phyloP scores from a whole-genome alignment of 2,113 vertebrate genomes.

The Setophaga coronata region DNA sequence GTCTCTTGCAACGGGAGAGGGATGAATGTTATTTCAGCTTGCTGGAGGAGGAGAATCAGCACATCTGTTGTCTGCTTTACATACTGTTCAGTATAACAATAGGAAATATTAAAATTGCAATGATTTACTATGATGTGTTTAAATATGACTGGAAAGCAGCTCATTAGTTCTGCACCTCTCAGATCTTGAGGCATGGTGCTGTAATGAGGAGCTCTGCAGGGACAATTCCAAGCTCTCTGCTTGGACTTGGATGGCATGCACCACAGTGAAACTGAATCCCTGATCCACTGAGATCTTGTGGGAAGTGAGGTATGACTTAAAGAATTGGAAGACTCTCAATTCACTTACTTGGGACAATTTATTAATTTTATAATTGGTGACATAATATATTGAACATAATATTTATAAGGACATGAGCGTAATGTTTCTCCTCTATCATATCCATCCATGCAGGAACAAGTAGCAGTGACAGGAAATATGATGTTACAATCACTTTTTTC shows the following conservation, averaged over 20 bases:
- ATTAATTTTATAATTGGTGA: not conserved
- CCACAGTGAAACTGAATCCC: not conserved
- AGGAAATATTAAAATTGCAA: not conserved
- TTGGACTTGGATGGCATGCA: rapidly evolving
- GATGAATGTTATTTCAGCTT: not conserved
- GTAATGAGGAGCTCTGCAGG: not conserved
- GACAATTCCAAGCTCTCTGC: rapidly evolving
- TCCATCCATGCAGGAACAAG: not conserved
- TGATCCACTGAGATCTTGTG: not conserved
- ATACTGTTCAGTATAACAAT: not conserved
- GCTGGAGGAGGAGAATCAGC: not conserved
- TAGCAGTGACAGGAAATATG: not conserved
- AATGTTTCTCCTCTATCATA: not conserved
- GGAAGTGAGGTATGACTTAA: not conserved
- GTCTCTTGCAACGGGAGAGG: not conserved
- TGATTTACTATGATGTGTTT: not conserved
- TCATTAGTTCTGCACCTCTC: not conserved
- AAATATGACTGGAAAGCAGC: not conserved
- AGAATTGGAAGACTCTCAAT: not conserved
- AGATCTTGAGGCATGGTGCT: rapidly evolving
- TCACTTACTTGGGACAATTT: not conserved
- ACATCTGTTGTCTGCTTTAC: not conserved
- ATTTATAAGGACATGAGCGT: not conserved
- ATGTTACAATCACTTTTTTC: not conserved
- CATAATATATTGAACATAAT: not conserved